These are phyloP conservation scores for Amphiura filiformis DNA, from an alignment of 35 echinoderm and acorn worm genomes.

Conservation along the genomic window DNA sequence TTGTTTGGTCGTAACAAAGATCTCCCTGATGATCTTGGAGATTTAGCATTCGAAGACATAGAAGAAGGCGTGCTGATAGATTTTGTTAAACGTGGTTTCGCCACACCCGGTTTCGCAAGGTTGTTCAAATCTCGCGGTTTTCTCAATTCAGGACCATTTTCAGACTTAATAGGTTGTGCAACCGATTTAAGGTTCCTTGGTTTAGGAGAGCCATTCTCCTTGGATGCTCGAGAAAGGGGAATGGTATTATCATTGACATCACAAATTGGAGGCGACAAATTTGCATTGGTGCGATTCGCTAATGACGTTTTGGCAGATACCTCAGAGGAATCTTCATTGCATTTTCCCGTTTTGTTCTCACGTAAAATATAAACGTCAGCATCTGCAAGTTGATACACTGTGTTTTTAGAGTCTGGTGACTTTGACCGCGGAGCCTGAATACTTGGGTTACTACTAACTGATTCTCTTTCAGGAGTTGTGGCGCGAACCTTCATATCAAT, in stretches of 20 bases:
- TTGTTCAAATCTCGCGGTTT: background rate
- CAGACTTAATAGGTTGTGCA: background rate
- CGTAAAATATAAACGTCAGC: constrained; percentile 29
- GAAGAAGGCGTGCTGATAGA: background rate
- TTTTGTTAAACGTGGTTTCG: background rate
- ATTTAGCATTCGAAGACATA: background rate
- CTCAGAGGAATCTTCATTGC: background rate
- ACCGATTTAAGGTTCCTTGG: background rate
- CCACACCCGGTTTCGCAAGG: background rate
- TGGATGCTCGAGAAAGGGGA: background rate
- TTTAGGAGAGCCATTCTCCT: background rate
- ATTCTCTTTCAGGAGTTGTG: background rate
- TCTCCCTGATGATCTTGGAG: background rate
- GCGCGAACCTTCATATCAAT: constrained; percentile 52
- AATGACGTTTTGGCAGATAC: background rate
- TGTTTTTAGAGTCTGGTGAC: background rate
- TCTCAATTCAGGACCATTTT: background rate
- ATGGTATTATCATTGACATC: constrained; percentile 26
- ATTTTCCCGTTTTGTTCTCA: background rate
- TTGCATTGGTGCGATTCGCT: background rate
- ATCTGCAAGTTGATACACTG: constrained; percentile 30
- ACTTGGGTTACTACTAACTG: background rate
- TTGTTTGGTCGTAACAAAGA: background rate
- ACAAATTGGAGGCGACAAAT: background rate
- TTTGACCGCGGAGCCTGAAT: background rate